Conservation (phyloP, 35 echinoderm and acorn worm species). For the Heliocidaris erythrogramma region DNA sequence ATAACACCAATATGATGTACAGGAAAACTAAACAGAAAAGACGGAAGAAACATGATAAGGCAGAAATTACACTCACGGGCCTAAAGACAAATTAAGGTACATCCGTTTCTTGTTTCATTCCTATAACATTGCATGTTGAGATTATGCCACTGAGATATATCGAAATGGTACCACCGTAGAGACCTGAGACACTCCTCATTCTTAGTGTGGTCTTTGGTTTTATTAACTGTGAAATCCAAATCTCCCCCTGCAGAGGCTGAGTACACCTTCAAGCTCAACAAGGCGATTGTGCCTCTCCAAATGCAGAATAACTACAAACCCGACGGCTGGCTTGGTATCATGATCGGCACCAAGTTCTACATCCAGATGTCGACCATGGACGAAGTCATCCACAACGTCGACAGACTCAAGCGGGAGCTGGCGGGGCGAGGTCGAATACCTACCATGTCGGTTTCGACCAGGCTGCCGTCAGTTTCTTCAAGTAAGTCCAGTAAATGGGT, state of each 20-base stretch:
- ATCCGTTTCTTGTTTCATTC: no score
- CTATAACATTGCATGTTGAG: no score
- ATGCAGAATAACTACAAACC: conserved; percentile 65
- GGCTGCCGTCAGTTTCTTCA: not conserved
- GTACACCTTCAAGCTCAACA: conserved; percentile 77
- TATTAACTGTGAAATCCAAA: not conserved
- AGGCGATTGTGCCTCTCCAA: conserved; percentile 58
- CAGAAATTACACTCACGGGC: no score
- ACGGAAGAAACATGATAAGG: no score
- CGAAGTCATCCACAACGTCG: conserved; percentile 43
- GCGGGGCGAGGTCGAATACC: conserved; percentile 46
- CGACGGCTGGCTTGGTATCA: conserved; percentile 73
- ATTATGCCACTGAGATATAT: no score
- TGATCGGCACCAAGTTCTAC: conserved; percentile 76
- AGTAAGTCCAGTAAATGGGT: not conserved
- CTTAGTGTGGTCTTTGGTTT: not conserved
- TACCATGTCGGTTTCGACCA: not conserved
- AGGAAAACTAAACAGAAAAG: no score
- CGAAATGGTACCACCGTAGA: no score
- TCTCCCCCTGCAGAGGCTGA: conserved; percentile 56
- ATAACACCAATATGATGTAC: no score
- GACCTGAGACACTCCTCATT: not conserved
- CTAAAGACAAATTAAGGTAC: no score
- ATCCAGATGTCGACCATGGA: conserved; percentile 23
- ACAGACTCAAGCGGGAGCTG: conserved; percentile 45